These are phyloP conservation scores for Lepus europaeus DNA, from an alignment of 2,113 vertebrate genomes.

Conservation along the genomic window DNA sequence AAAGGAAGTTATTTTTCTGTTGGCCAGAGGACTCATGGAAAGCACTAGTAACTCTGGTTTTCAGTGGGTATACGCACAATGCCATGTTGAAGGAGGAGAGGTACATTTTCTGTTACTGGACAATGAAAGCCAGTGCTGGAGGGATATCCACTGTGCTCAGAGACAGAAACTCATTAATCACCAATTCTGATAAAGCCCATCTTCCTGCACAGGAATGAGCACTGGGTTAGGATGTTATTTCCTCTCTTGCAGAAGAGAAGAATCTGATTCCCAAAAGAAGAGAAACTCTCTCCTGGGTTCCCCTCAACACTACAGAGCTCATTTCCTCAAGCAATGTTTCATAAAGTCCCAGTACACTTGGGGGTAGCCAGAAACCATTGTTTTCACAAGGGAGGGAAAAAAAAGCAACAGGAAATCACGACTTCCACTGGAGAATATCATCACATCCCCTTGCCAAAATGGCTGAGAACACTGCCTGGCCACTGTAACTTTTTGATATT, in stretches of 20 bases:
- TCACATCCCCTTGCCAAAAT: slow-evolving; percentile 76
- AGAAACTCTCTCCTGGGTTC: neutral
- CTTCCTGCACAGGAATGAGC: neutral
- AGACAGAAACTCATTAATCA: neutral
- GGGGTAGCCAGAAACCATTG: slow-evolving; percentile 78
- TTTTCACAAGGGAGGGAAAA: slow-evolving; percentile 79
- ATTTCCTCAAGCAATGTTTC: slow-evolving; percentile 1
- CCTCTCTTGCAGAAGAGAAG: neutral
- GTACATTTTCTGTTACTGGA: neutral
- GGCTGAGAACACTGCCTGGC: slow-evolving; percentile 79
- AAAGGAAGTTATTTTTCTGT: neutral
- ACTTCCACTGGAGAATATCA: slow-evolving; percentile 82
- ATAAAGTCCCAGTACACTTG: neutral
- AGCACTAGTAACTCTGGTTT: neutral
- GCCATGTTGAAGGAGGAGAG: neutral
- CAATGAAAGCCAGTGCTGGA: neutral
- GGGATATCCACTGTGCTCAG: neutral
- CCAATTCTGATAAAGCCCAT: neutral
- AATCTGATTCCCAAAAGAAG: neutral
- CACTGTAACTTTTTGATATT: slow-evolving; percentile 75
- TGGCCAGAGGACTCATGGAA: slow-evolving; percentile 31
- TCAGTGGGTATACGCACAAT: neutral
- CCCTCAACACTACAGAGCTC: neutral
- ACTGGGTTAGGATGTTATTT: neutral
- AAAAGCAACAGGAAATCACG: slow-evolving; percentile 84